phyloP scores from a whole-genome alignment of 2,113 vertebrate species.

The Romanogobio albipinnatus region DNA sequence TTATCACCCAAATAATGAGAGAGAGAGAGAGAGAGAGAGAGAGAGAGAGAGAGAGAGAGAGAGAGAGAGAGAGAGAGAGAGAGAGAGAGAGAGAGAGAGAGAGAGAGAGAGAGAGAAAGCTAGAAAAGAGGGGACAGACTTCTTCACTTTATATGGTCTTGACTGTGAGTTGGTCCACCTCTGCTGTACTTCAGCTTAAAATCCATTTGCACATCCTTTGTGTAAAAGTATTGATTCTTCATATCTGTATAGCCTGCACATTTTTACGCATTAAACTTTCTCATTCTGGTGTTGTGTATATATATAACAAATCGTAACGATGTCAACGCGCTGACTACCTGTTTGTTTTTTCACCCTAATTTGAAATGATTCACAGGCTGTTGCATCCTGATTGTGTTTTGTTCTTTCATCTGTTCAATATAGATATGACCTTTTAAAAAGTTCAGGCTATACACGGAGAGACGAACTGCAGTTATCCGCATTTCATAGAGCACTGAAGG shows the following conservation, averaged over 20 bases:
- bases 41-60: too few species aligned
- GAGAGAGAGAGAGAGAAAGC: not conserved
- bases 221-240: not conserved
- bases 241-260: not conserved
- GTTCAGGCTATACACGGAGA: conserved; percentile 38
- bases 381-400: conserved; percentile 39
- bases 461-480: not conserved
- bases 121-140: too few species aligned
- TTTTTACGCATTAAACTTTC: not conserved
- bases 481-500: not conserved
- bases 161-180: not conserved
- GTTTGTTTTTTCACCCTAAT: not conserved
- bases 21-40: too few species aligned
- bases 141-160: not conserved
- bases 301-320: not conserved
- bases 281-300: not conserved
- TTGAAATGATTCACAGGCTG: not conserved
- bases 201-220: not conserved
- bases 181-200: not conserved
- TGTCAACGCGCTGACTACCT: not conserved
- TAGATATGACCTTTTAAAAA: conserved; percentile 55
- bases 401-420: conserved; percentile 50
- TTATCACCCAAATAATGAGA: conserved; percentile 1
- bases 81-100: too few species aligned
- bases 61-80: too few species aligned